These are phyloP conservation scores for Saccopteryx bilineata DNA, from an alignment of 2,113 vertebrate genomes.

Conservation along the genomic window DNA sequence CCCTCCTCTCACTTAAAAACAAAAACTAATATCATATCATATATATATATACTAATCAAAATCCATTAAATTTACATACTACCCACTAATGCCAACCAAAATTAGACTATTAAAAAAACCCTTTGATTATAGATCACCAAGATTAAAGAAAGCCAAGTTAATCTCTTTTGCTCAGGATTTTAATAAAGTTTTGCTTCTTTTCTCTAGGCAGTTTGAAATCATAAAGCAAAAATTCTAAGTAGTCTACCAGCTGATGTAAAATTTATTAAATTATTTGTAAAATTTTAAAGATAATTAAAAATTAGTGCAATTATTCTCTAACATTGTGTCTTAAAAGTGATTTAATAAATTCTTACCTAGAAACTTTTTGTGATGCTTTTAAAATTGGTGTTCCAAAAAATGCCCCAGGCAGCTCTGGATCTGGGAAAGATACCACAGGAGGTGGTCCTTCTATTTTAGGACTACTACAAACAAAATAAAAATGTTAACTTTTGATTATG, in stretches of 20 bases:
- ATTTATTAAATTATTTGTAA: slow-evolving; percentile 23
- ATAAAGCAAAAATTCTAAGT: slow-evolving; percentile 28
- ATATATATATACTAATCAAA: background rate
- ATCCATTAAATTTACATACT: background rate
- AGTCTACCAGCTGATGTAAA: background rate
- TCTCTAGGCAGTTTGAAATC: background rate
- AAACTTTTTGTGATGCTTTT: slow-evolving; percentile 89
- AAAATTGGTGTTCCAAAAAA: slow-evolving; percentile 95
- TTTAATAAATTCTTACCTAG: slow-evolving; percentile 89
- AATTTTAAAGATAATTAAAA: slow-evolving; percentile 13
- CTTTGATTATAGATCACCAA: background rate
- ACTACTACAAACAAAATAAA: slow-evolving; percentile 87
- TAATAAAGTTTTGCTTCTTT: background rate
- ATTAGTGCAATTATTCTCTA: background rate
- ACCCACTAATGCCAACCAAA: background rate
- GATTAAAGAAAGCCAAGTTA: background rate
- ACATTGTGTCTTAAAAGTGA: background rate
- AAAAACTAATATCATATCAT: too few relatives aligned
- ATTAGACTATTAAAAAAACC: background rate
- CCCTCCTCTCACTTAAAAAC: too few relatives aligned
- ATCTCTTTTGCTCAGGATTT: background rate
- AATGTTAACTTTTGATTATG: background rate
- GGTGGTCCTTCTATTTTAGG: slow-evolving; percentile 81
- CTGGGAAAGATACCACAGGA: slow-evolving; percentile 69
- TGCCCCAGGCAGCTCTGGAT: slow-evolving; percentile 86